Evolutionary conservation across 2,113 vertebrate species (phyloP).

Genomic region (Siniperca knerii): DNA sequence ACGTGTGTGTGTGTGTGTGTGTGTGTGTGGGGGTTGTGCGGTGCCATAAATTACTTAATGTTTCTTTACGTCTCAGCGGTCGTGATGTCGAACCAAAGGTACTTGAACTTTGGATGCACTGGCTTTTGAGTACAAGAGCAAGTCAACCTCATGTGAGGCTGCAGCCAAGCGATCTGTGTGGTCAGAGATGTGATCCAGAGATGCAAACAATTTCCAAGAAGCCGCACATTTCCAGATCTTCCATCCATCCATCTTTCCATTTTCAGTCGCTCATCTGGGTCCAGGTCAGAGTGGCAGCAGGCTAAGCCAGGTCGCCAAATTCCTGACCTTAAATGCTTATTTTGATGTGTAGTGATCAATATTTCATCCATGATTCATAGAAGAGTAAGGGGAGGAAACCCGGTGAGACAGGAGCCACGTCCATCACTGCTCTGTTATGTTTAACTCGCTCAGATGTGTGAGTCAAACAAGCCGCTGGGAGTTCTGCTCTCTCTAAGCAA

Average conservation of each 20-base stretch:
- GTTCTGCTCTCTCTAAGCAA: constrained; percentile 18
- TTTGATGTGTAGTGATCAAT: background rate
- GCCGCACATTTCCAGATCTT: background rate
- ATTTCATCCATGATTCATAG: constrained; percentile 65
- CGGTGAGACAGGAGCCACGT: constrained; percentile 47
- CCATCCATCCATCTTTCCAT: background rate
- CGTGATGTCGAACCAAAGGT: background rate
- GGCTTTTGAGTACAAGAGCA: background rate
- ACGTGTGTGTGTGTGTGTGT: background rate
- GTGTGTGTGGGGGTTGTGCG: background rate
- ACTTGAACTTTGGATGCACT: constrained; percentile 39
- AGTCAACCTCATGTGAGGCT: background rate
- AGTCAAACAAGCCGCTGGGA: constrained; percentile 55
- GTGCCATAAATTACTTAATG: constrained; percentile 23
- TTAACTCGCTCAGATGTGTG: constrained; percentile 43
- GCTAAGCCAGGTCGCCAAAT: background rate
- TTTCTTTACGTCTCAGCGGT: constrained; percentile 26
- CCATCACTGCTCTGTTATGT: constrained; percentile 55
- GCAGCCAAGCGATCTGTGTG: background rate
- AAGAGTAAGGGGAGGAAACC: constrained; percentile 36
- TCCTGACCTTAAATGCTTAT: background rate
- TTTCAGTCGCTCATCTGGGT: background rate
- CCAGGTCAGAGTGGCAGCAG: background rate
- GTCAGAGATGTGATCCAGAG: background rate
- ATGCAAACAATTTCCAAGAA: background rate